Evolutionary conservation across 1,140 invertebrate species (phyloP).

Genomic region (Calliphora vicina): DNA sequence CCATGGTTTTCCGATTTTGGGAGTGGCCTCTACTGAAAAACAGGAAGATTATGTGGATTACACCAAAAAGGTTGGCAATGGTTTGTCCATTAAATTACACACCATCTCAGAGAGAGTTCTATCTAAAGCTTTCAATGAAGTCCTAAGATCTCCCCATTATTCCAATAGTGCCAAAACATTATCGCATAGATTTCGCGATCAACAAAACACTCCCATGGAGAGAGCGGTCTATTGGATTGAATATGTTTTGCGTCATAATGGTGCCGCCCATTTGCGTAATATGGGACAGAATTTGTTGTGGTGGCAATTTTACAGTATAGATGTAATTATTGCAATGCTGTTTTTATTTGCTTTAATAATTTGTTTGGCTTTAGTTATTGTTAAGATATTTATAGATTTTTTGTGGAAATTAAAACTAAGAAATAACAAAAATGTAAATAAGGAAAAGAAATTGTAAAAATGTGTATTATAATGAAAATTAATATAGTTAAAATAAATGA

Average conservation of each 20-base stretch:
- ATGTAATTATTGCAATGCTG: not conserved
- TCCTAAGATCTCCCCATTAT: conserved; percentile 38
- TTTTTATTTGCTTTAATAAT: not conserved
- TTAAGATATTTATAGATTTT: not conserved
- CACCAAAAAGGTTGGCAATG: conserved; percentile 70
- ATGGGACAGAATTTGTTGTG: conserved; percentile 65
- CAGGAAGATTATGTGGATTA: conserved; percentile 77
- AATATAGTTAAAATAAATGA: too few species aligned
- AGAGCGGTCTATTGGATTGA: conserved; percentile 72
- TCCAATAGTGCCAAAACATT: not conserved
- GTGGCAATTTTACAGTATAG: conserved; percentile 17
- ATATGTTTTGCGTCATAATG: conserved; percentile 71
- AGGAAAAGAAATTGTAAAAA: not conserved
- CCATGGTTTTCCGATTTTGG: conserved; percentile 74
- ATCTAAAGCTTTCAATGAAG: conserved; percentile 59
- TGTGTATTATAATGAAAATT: too few species aligned
- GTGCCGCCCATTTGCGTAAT: conserved; percentile 69
- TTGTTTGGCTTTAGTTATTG: not conserved
- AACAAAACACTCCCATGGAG: conserved; percentile 69
- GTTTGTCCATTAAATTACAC: conserved; percentile 59
- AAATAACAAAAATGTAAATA: not conserved
- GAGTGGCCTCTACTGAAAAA: conserved; percentile 75
- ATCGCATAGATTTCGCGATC: conserved; percentile 65
- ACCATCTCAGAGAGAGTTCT: conserved; percentile 61
- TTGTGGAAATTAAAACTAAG: not conserved